Percentiles rank a stretch among this genome's conserved stretches.
Conservation (phyloP, 2,113 vertebrate species). For the Pterophyllum scalare region DNA sequence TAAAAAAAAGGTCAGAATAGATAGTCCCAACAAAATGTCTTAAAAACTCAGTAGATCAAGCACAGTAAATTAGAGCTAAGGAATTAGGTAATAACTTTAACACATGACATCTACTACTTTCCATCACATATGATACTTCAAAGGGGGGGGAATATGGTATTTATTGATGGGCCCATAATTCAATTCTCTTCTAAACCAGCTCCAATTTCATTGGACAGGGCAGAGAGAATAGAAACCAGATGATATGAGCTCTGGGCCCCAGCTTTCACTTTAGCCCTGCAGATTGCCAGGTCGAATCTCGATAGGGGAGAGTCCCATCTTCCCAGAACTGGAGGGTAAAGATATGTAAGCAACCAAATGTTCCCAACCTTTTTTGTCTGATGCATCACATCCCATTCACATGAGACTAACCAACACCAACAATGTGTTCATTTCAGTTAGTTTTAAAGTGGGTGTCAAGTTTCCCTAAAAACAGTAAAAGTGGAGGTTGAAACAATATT, state of each 20-base stretch:
- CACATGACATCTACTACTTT: conserved; percentile 82
- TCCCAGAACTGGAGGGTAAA: conserved; percentile 9
- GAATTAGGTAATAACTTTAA: conserved; percentile 82
- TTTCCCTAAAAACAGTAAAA: neutral
- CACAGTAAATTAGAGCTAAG: conserved; percentile 73
- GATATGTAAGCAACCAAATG: conserved; percentile 28
- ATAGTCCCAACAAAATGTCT: conserved; percentile 70
- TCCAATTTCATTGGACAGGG: conserved; percentile 83
- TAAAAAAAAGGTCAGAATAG: conserved; percentile 62
- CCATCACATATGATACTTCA: conserved; percentile 80
- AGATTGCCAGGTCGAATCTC: conserved; percentile 56
- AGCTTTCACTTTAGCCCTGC: conserved; percentile 53
- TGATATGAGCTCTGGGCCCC: conserved; percentile 68
- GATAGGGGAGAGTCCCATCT: conserved; percentile 31
- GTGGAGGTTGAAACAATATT: neutral
- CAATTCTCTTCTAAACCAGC: conserved; percentile 78
- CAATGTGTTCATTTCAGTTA: neutral
- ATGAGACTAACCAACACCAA: neutral
- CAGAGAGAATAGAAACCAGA: conserved; percentile 83
- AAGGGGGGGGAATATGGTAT: conserved; percentile 80
- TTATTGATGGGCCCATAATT: conserved; percentile 83
- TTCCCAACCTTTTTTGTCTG: neutral
- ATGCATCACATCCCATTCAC: neutral
- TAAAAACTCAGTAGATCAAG: conserved; percentile 66
- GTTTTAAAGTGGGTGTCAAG: neutral